Conservation (phyloP, 2,113 vertebrate genomes). For the Todiramphus saurophagus region DNA sequence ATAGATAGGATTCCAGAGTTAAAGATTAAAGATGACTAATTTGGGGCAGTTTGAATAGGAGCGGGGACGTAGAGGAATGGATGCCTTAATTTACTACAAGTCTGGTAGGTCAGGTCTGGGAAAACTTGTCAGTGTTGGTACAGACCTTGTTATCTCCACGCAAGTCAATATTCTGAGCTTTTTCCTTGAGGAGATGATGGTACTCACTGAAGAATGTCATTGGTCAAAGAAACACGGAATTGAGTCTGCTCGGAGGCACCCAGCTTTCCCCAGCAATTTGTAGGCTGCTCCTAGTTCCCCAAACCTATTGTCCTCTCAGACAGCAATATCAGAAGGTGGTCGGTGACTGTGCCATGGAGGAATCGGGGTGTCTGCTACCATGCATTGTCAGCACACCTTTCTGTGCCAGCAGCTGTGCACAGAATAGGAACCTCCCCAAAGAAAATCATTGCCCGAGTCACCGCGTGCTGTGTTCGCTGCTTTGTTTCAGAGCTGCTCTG, state of each 20-base stretch:
- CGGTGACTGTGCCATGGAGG: neutral
- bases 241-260: neutral
- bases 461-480: fast-evolving
- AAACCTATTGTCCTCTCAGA: neutral
- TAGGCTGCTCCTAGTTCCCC: neutral
- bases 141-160: neutral
- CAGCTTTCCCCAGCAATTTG: neutral
- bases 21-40: neutral
- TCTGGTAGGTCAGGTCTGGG: neutral
- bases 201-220: neutral
- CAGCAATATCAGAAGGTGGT: neutral
- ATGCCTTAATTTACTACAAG: neutral
- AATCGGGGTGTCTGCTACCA: fast-evolving
- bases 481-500: neutral
- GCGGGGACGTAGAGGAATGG: fast-evolving
- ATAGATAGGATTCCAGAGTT: neutral
- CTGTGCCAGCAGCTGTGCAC: neutral
- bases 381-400: neutral
- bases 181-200: neutral
- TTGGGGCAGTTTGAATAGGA: neutral
- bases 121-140: neutral
- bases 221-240: neutral
- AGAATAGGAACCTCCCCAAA: neutral
- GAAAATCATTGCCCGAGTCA: neutral
- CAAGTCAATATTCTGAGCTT: neutral